Percentiles rank a stretch among this genome's conserved stretches.
phyloP scores from a whole-genome alignment of 1,140 invertebrate species.

The Calliphora vicina region DNA sequence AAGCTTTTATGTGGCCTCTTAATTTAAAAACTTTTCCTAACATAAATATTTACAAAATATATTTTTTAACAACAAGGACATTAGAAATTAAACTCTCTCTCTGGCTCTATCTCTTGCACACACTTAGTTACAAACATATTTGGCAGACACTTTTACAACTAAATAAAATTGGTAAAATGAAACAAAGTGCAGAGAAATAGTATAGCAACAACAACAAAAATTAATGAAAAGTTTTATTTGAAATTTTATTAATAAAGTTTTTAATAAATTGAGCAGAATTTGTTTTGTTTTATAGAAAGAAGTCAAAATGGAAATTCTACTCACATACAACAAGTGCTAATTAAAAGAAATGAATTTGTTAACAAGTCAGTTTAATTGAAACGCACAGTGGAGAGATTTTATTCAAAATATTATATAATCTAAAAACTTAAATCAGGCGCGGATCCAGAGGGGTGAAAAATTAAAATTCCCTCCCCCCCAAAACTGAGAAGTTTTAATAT shows the following conservation, averaged over 20 bases:
- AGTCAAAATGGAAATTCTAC: not conserved
- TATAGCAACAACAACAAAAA: not conserved
- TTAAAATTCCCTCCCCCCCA: too few relatives aligned
- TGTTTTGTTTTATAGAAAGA: not conserved
- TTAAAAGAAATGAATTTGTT: too few relatives aligned
- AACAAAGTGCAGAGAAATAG: not conserved
- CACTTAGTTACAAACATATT: not conserved
- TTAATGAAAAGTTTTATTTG: not conserved
- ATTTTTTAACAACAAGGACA: slow-evolving; percentile 15
- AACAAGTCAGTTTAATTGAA: too few relatives aligned
- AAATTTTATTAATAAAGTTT: slow-evolving; percentile 11
- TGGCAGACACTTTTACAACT: not conserved
- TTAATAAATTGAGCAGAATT: not conserved
- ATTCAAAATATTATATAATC: too few relatives aligned
- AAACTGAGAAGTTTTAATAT: too few relatives aligned
- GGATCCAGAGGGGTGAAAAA: too few relatives aligned
- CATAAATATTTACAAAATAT: slow-evolving; percentile 19
- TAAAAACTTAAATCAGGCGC: too few relatives aligned
- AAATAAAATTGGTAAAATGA: not conserved
- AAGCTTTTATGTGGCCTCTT: slow-evolving; percentile 25
- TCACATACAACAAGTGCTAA: too few relatives aligned
- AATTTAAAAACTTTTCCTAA: slow-evolving; percentile 13
- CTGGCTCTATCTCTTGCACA: not conserved
- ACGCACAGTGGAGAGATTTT: too few relatives aligned
- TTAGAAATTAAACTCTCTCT: not conserved